Evolutionary conservation across 2,797 vertebrate species (phyloP), one percentile per base, ranked within the genome.

Genomic region (Jordanella pulchra): DNA sequence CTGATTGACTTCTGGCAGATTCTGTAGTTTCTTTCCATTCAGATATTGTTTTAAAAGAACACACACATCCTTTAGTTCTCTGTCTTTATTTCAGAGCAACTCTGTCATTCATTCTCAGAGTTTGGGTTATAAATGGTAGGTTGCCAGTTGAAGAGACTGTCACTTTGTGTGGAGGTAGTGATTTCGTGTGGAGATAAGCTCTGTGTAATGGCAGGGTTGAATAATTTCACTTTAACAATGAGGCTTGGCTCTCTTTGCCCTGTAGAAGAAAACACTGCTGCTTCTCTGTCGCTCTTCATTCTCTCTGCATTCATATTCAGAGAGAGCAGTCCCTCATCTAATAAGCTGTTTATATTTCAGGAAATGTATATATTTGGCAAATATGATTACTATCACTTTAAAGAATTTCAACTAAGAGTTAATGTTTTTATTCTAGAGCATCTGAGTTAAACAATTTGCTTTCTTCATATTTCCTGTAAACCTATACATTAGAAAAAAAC

Each of bases 121-220:
- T 94, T 91, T 95, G 91, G 90, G 92, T 89, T 92, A 93, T 93
- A 95, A 97, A 96, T 96, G 94, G 93, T 92, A 92, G 94, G 92
- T 95, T 94, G 89, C 92, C 91, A 87, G 84, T 80, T 76, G 83
- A 75, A 80, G 86, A 91, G 88, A 87, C 87, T 84, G 89, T 84
- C 84, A 72, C 82, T 84, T 82, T 63, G 73, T 87, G 94, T 91
- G 93, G 94, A 95, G 93, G 94, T 93, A 86, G 95, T 94, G 95
- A 96, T 97, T 97, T 96, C 95, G 93, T 92, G 89, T 91, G 92
- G 95, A 95, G 96, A 95, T 96, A 96, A 97, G 93, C 95, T 94
- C 93, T 92, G 91, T 83, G 93, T 97, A 96, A 97, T 97, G 94
- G 95, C 87, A 95, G 95, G 95, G 95, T 97, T 94, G 95, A 95